Evolutionary conservation across 2,113 vertebrate genomes (phyloP), one percentile per base, ranked within the genome.

Genomic region (Cebidichthys violaceus): DNA sequence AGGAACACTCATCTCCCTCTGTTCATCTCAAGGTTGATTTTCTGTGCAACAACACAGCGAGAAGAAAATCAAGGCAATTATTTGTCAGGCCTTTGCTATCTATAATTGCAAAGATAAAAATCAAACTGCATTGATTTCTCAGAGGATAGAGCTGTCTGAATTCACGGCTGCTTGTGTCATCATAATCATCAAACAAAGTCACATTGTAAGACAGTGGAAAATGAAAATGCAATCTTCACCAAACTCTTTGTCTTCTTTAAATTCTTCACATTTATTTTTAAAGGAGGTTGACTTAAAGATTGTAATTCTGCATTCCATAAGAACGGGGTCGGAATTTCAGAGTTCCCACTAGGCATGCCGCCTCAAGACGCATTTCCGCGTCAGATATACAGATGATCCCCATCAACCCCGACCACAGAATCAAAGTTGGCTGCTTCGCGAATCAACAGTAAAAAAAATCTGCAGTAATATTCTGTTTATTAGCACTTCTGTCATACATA

Each of bases 101-200:
- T 91, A 90, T 93, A 94, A 94, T 93, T 94, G 87, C 87, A 84
- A 84, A 89, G 91, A 94, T 93, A 92, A 89, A 90, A 92, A 93
- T 92, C 91, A 88, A 92, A 90, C 79, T 75, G 84, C 82, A 83
- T 27, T 87, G 92, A 93, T 94, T 92, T 94, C 90, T 93, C 88
- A 61, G 85, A 81, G 90, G 92, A 92, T 92, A 90, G 83, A 83
- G 81, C 75, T 37, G 79, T 90, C 86, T 86, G 80, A 77, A 89
- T 92, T 80, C 84, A 84, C n/a, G 24, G 64, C 81, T 89, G 88
- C 89, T 84, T 90, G 79, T 89, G 90, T 91, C 89, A 91, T 91
- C 84, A 88, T 86, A 91, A 91, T 86, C 89, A 88, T 92, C 83
- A 85, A 90, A 92, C 81, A 82, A 85, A 88, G 77, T 79, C 89